Evolutionary conservation across 2,888 invertebrate genomes (phyloP).

Genomic region (Silvanus unidentatus): DNA sequence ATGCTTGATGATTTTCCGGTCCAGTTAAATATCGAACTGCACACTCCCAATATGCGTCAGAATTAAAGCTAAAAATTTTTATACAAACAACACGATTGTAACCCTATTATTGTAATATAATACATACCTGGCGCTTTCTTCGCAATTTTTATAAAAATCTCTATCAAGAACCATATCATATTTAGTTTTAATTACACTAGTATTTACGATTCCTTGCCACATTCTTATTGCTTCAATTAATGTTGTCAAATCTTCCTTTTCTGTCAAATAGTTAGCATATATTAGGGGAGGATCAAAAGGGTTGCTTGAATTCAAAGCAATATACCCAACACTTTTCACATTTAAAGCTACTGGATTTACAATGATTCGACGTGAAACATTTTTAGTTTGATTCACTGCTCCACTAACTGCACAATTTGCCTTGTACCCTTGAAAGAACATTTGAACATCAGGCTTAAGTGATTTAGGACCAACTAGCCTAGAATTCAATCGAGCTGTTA

Average conservation of each 20-base stretch:
- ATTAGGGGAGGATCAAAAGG: slow-evolving; percentile 67
- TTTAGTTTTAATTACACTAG: slow-evolving; percentile 52
- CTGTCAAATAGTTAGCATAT: slow-evolving; percentile 68
- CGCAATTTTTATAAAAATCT: slow-evolving; percentile 50
- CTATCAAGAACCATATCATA: slow-evolving; percentile 51
- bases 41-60: slow-evolving; percentile 72
- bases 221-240: slow-evolving; percentile 58
- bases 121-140: slow-evolving; percentile 42
- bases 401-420: slow-evolving; percentile 57
- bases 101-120: neutral
- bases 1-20: slow-evolving; percentile 78
- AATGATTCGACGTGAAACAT: slow-evolving; percentile 36
- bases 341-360: slow-evolving; percentile 61
- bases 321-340: slow-evolving; percentile 60
- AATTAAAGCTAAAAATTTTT: slow-evolving; percentile 45
- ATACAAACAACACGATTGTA: neutral
- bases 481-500: slow-evolving; percentile 60
- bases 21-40: slow-evolving; percentile 64
- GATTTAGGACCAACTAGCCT: slow-evolving; percentile 55
- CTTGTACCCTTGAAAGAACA: slow-evolving; percentile 60
- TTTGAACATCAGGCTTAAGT: slow-evolving; percentile 59
- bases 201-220: slow-evolving; percentile 54
- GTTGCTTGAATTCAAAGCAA: slow-evolving; percentile 60
- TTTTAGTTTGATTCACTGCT: slow-evolving; percentile 37
- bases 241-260: slow-evolving; percentile 59